phyloP scores from a whole-genome alignment of 2,113 vertebrate genomes.

The Mionectes macconnelli region DNA sequence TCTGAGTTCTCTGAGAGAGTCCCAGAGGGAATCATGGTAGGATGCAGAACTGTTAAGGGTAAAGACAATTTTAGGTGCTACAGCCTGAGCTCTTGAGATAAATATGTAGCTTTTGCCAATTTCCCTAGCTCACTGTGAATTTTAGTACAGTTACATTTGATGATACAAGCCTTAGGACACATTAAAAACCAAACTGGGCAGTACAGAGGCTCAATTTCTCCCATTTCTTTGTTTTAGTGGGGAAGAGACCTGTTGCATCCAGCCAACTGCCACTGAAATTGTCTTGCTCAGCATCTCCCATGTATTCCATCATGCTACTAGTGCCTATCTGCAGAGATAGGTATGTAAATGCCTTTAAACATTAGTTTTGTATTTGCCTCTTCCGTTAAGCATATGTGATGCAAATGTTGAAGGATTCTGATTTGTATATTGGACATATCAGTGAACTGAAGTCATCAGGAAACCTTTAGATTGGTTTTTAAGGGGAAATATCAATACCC shows the following conservation, averaged over 20 bases:
- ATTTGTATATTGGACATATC: neutral
- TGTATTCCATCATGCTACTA: neutral
- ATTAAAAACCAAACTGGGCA: neutral
- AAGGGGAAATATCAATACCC: neutral
- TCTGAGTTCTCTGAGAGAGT: neutral
- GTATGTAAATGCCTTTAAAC: slow-evolving; percentile 2
- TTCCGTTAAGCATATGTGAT: neutral
- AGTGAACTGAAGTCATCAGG: neutral
- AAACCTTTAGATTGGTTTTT: neutral
- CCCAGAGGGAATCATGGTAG: neutral
- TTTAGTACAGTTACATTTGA: neutral
- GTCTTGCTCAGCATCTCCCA: neutral
- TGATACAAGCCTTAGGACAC: neutral
- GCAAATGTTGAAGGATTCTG: neutral
- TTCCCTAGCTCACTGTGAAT: neutral
- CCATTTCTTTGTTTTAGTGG: neutral
- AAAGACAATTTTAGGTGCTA: neutral
- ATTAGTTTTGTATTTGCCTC: neutral
- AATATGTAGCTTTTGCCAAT: neutral
- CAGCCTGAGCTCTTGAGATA: neutral
- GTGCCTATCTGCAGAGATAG: neutral
- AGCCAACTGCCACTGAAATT: neutral
- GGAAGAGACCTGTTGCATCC: neutral
- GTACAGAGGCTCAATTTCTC: neutral
- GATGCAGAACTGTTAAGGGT: neutral